These are phyloP conservation scores for Phorcus lineatus DNA, from an alignment of 2,888 invertebrate genomes.

Conservation along the genomic window DNA sequence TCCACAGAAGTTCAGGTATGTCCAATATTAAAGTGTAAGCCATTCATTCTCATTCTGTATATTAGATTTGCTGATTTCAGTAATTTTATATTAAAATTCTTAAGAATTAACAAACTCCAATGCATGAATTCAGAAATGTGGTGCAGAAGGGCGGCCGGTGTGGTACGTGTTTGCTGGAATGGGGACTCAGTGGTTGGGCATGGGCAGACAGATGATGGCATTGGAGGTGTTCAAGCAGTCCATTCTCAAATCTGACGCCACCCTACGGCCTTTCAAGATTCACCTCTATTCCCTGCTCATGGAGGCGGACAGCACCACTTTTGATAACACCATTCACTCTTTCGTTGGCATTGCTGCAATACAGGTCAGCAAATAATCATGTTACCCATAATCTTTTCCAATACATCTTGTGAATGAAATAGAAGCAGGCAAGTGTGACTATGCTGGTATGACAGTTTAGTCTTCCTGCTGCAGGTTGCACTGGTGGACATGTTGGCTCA, in stretches of 20 bases:
- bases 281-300: constrained; percentile 89
- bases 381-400: no score
- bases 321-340: constrained; percentile 90
- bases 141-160: constrained; percentile 83
- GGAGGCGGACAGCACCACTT: constrained; percentile 85
- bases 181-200: constrained; percentile 98
- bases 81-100: not conserved
- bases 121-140: constrained; percentile 54
- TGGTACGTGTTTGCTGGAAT: constrained; percentile 98
- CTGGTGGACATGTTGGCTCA: constrained; percentile 90
- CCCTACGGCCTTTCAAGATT: constrained; percentile 86
- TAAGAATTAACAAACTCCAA: no score
- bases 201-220: constrained; percentile 90
- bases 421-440: not conserved
- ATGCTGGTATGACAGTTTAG: not conserved
- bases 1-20: constrained; percentile 57
- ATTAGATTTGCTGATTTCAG: not conserved
- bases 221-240: constrained; percentile 88
- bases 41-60: not conserved
- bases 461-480: constrained; percentile 81
- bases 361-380: constrained; percentile 80
- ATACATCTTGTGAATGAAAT: not conserved
- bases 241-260: constrained; percentile 85
- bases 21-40: not conserved
- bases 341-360: constrained; percentile 96